These are phyloP conservation scores for Takifugu ocellatus DNA, from an alignment of 2,797 vertebrate species.

Conservation along the genomic window DNA sequence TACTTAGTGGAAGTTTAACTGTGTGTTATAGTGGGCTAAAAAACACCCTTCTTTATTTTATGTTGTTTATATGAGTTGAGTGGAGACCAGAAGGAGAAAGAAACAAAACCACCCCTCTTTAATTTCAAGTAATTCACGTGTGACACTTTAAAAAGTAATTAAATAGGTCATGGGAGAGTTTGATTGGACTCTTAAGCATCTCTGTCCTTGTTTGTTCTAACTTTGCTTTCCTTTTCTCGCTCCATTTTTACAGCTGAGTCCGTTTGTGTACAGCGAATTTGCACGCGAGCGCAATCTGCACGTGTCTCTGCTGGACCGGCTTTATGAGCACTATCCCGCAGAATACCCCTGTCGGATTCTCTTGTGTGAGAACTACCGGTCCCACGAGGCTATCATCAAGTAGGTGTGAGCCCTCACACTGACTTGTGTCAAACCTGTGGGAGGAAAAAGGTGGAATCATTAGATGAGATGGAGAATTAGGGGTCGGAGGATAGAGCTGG, in stretches of 20 bases:
- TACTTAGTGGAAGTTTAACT: too few species aligned
- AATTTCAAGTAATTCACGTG: too few species aligned
- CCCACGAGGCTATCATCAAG: conserved; percentile 99
- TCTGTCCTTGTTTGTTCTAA: conserved; percentile 17
- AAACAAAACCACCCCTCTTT: too few species aligned
- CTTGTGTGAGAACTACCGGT: conserved; percentile 99
- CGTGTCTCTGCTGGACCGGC: conserved; percentile 92
- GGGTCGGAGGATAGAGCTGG: conserved; percentile 1
- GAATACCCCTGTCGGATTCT: conserved; percentile 97
- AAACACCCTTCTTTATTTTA: too few species aligned
- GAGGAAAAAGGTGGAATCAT: conserved; percentile 4
- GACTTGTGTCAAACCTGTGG: conserved; percentile 28
- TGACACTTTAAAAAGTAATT: background rate
- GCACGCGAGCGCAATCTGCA: conserved; percentile 97
- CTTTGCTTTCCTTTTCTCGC: background rate
- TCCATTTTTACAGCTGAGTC: conserved; percentile 85
- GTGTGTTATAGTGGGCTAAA: too few species aligned
- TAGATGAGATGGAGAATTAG: background rate
- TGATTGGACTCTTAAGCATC: background rate
- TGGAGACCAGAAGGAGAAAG: too few species aligned
- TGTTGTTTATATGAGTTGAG: too few species aligned
- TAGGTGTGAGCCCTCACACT: conserved; percentile 81
- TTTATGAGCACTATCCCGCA: conserved; percentile 96
- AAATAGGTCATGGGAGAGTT: background rate
- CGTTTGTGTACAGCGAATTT: conserved; percentile 99